Base-by-base conservation (phyloP, 2,797 vertebrate species). In the Setipinna tenuifilis region DNA sequence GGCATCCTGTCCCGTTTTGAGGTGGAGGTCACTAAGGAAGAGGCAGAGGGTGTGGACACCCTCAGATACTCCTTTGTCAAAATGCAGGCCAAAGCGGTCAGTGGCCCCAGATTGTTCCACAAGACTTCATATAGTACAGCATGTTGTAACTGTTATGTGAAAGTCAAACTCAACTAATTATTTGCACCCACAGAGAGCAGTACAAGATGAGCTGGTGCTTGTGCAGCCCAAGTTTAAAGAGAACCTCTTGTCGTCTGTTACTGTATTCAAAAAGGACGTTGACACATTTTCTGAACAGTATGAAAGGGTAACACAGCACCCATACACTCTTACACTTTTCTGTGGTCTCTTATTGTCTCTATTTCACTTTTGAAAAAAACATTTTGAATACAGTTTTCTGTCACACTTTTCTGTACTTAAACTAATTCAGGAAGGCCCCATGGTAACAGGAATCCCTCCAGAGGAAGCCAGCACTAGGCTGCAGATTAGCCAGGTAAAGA, bases 401-500 rank as follows among this genome's bases (percentile, higher is more conserved):
- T 1, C 59, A 65, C 12, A 16, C 85, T 65, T 85, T 44, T 89
- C 62, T 46, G 54, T 31, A 35, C 9, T 21, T 78, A 6, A 44
- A 78, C 44, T 17, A 6, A 86, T 85, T 41, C 86, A 99, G 98
- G 96, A 97, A 86, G 98, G 98, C 7, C 98, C 98, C 23, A 97
- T 99, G 97, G 95, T 92, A 16, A 87, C 91, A 71, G 97, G 96
- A 10, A 91, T 99, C 82, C 96, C 96, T 57, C 97, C 97, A 41
- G 97, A 97, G 88, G 98, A 99, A 91, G 98, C 98, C 89, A 98
- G 95, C 83, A 97, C 98, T 88, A 96, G 97, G 86, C 96, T 99
- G 85, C 95, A 96, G 84, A 97, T 99, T 91, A 99, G 97, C 89
- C 98, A 99, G 97, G 98, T 99, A 94, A 1, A 84, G 48, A 78